Base-by-base conservation (phyloP, 2,888 invertebrate genomes). In the Phyllotreta striolata region DNA sequence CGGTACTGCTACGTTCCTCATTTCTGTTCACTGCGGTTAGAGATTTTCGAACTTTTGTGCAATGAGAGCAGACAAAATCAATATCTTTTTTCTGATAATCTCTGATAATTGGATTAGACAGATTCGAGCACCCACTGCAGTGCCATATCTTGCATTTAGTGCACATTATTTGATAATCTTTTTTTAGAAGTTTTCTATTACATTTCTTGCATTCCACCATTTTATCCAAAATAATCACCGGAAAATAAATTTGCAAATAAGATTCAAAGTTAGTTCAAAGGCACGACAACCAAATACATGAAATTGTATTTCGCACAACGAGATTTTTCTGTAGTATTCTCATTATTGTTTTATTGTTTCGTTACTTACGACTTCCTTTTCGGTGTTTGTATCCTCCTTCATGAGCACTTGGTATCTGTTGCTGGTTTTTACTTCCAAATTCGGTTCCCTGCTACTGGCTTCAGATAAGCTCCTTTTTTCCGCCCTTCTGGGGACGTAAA, bases 101-200 rank as follows among this genome's bases (percentile, higher is more conserved):
- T 39, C 8, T 39, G 39, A 39, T 39, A 39, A 8, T 39, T 39
- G 39, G 6, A 39, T 39, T 39, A 7, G 39, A 39, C 39, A 39
- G 39, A 39, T 39, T 39, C 39, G 39, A 39, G 8, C 39, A 39
- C 8, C 39, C 39, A 39, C 39, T 39, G 39, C 39, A 39, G 39
- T 39, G 39, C 39, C 39, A 39, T 39, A 39, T 39, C 39, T 39
- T 39, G 39, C 39, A 39, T 39, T 39, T 39, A 8, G 39, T 39
- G 39, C 39, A 39, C 8, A 39, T 39, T 39, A n/a, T n/a, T n/a
- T n/a, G n/a, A n/a, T n/a, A n/a, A n/a, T n/a, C n/a, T n/a, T n/a
- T n/a, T n/a, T n/a, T 39, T 39, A 8, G 6, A 39, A 39, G 39
- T 8, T 39, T 39, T 39, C 39, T 39, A 8, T 39, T 8, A 39